Evolutionary conservation across 2,113 vertebrate genomes (phyloP).

Genomic region (Albula goreensis): DNA sequence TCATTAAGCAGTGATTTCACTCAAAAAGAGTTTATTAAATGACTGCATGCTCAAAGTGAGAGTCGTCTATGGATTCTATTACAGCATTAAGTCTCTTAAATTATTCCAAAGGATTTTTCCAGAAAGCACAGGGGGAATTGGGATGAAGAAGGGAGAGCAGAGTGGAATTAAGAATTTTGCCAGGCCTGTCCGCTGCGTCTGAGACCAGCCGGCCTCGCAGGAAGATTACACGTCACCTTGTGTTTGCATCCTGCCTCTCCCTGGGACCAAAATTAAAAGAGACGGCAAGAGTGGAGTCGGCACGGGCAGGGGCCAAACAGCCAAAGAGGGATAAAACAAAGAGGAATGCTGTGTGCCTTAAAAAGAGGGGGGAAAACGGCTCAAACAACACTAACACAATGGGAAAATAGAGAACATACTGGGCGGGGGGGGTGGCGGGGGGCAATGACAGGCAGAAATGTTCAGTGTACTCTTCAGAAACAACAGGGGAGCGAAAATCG

Average conservation of each 20-base stretch:
- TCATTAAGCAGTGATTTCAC: too few species aligned
- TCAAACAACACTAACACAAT: background rate
- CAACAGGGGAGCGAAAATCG: conserved; percentile 29
- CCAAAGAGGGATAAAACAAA: background rate
- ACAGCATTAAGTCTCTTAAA: background rate
- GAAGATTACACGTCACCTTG: background rate
- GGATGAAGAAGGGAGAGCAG: background rate
- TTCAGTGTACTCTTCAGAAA: conserved; percentile 21
- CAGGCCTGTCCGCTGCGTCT: too few species aligned
- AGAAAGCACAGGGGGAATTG: background rate
- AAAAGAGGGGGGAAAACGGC: background rate
- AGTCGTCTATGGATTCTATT: background rate
- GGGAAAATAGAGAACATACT: background rate
- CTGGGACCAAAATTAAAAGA: background rate
- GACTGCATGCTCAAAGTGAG: too few species aligned
- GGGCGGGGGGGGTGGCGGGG: background rate
- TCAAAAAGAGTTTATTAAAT: too few species aligned
- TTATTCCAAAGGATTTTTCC: background rate
- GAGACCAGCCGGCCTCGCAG: background rate
- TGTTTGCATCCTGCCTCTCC: background rate
- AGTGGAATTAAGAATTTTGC: background rate
- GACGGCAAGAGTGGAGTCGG: background rate
- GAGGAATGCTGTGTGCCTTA: background rate
- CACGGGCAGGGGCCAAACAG: background rate
- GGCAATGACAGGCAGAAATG: conserved; percentile 10